Conservation (phyloP, 2,113 vertebrate species). For the Cepphus grylle region DNA sequence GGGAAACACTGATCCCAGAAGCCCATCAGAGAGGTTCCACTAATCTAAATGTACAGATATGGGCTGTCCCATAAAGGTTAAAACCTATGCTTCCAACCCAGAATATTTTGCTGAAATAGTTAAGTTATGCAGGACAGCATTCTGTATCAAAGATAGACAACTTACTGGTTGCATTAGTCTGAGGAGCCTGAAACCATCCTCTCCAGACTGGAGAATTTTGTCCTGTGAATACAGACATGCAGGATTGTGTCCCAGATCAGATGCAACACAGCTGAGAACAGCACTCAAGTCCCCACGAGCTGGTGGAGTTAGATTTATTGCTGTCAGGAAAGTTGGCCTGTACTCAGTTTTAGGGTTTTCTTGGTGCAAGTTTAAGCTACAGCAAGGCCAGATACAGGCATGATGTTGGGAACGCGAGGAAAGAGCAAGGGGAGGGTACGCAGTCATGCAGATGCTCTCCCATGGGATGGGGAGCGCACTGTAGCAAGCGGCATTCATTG, state of each 20-base stretch:
- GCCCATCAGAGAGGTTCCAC: not conserved
- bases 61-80: not conserved
- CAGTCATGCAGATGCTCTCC: not conserved
- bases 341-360: not conserved
- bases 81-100: not conserved
- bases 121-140: not conserved
- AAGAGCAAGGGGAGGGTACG: not conserved
- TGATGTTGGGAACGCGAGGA: not conserved
- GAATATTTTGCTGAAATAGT: not conserved
- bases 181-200: not conserved
- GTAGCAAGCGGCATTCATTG: not conserved
- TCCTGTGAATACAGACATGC: not conserved
- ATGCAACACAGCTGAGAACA: not conserved
- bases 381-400: not conserved
- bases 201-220: not conserved
- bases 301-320: not conserved
- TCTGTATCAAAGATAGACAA: not conserved
- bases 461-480: not conserved
- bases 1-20: not conserved
- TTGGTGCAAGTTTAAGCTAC: rapidly evolving
- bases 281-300: not conserved
- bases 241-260: not conserved
- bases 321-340: not conserved
- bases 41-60: not conserved
- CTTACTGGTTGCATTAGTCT: not conserved